These are phyloP conservation scores for Ranitomeya variabilis DNA, from an alignment of 2,113 vertebrate species.

Conservation along the genomic window DNA sequence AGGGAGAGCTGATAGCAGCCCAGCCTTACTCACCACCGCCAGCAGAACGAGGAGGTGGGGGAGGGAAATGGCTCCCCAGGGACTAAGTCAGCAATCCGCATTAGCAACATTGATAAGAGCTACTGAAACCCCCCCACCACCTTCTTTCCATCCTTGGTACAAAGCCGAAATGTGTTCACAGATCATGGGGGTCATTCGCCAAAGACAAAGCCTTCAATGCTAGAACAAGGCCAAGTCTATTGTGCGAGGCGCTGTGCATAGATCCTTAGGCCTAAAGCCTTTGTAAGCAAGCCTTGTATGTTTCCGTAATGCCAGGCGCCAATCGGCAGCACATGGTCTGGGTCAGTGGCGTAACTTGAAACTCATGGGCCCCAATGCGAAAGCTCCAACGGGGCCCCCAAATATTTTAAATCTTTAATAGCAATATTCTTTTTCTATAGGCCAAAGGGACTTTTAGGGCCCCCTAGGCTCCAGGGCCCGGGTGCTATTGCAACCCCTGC, in stretches of 20 bases:
- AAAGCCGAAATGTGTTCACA: conserved; percentile 28
- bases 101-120: conserved; percentile 51
- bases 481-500: too few relatives aligned
- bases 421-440: too few relatives aligned
- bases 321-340: background rate
- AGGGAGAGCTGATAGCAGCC: conserved; percentile 49
- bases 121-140: background rate
- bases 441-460: too few relatives aligned
- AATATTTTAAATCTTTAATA: too few relatives aligned
- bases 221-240: background rate
- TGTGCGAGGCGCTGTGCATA: background rate
- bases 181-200: conserved; percentile 20
- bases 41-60: conserved; percentile 21
- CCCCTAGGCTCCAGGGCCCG: too few relatives aligned
- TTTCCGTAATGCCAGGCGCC: background rate
- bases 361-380: too few relatives aligned
- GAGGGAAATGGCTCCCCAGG: conserved; percentile 17
- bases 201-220: conserved; percentile 12
- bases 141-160: background rate
- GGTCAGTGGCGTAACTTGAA: too few relatives aligned
- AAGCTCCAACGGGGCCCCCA: too few relatives aligned
- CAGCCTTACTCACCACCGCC: conserved; percentile 34
- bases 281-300: background rate
- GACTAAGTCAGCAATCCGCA: conserved; percentile 50
- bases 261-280: background rate